Evolutionary conservation across 2,888 invertebrate species (phyloP), one percentile per base, ranked within the genome.

Genomic region (Eustalomyia histrio): DNA sequence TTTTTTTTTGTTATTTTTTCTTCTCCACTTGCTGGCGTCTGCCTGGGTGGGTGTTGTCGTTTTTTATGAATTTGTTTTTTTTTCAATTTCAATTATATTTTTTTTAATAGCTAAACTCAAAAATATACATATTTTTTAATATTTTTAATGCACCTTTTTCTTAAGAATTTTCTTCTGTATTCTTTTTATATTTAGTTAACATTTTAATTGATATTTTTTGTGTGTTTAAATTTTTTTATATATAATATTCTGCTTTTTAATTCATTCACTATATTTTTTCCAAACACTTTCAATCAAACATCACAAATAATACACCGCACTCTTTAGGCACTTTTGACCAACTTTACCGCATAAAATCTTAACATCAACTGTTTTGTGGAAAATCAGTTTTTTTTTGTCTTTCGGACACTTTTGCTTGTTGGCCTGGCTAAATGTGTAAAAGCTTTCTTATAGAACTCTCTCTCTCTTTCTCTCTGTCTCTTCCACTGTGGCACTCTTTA

Each of bases 341-440:
- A 84, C 84, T 83, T 81, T 78, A 82, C 84, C 85, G 83, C 80
- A 83, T 83, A 81, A 80, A 83, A 73, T 82, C 84, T 84, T 78
- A 80, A 84, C 84, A 84, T 83, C 83, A 84, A 85, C 85, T 85
- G 75, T 76, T 71, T 72, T 69, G n/a, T 64, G 74, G 63, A 73
- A 68, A 64, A 76, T 68, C 24, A 43, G 35, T 47, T 64, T 63
- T 76, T 16, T 18, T 21, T 24, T 61, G 53, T 53, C 33, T 33
- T 50, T 29, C 55, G 33, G 55, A 63, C 29, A 39, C 33, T 53
- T 55, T 61, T 53, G 53, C 24, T 74, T 71, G 72, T 69, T 82
- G 79, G 82, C 79, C 80, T 79, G 75, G 65, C 78, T 67, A 78
- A 82, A 72, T 55, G 47, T 43, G 55, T 64, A 55, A 81, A 80